Conservation (phyloP, 2,888 invertebrate genomes). For the Parnassius glacialis region DNA sequence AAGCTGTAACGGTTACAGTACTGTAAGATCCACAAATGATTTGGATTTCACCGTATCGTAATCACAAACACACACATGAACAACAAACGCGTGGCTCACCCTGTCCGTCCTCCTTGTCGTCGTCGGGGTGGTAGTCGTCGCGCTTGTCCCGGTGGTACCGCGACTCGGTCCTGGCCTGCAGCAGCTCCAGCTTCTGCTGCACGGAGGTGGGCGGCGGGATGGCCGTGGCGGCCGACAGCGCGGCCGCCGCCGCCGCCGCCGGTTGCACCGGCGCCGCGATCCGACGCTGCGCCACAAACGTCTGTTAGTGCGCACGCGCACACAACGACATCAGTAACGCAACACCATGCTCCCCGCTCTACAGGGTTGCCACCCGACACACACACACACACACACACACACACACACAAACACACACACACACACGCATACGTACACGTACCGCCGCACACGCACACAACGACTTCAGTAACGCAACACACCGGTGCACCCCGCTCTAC, state of each 20-base stretch:
- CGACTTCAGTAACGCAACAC: not conserved
- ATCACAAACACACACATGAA: not conserved
- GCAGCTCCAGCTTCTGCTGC: constrained; percentile 72
- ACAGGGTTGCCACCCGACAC: not conserved
- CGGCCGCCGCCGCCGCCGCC: constrained; percentile 73
- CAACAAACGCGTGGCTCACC: constrained; percentile 36
- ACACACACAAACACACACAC: too few species aligned
- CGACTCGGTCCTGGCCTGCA: constrained; percentile 67
- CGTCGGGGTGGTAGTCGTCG: constrained; percentile 52
- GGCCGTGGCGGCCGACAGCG: constrained; percentile 74
- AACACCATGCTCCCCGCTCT: not conserved
- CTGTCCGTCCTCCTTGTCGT: constrained; percentile 57
- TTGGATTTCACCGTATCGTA: too few species aligned
- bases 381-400: too few species aligned
- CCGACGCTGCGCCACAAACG: constrained; percentile 73
- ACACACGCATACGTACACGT: too few species aligned
- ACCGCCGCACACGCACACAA: not conserved
- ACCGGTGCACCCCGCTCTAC: not conserved
- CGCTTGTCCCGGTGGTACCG: constrained; percentile 56
- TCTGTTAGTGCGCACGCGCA: constrained; percentile 42
- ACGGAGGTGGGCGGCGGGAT: constrained; percentile 74
- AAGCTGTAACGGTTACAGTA: too few species aligned
- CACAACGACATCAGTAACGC: constrained; percentile 3
- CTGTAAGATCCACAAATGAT: too few species aligned
- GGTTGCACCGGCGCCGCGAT: constrained; percentile 76